Evolutionary conservation across 2,888 invertebrate species (phyloP).

Genomic region (Ennomos erosarius): DNA sequence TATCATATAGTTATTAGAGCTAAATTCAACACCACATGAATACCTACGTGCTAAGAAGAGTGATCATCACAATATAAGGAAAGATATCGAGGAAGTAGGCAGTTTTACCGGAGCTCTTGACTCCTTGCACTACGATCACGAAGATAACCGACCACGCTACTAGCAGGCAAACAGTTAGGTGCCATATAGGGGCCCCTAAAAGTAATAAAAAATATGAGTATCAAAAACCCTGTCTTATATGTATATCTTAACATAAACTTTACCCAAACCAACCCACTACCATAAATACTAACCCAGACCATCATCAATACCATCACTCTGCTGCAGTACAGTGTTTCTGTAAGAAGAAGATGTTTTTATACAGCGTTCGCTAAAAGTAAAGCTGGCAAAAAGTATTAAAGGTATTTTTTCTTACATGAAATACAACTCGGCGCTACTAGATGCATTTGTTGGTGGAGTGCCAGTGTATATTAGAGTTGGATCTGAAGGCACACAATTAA

Average conservation of each 20-base stretch:
- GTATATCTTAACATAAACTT: conserved; percentile 25
- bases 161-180: conserved; percentile 87
- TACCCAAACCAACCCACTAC: conserved; percentile 74
- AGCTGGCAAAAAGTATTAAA: no score
- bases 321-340: conserved; percentile 70
- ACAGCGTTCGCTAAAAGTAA: no score
- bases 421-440: conserved; percentile 86
- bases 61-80: conserved; percentile 91
- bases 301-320: conserved; percentile 67
- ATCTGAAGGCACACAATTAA: conserved; percentile 69
- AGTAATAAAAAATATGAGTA: conserved; percentile 6
- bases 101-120: conserved; percentile 92
- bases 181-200: conserved; percentile 87
- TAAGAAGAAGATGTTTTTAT: neutral
- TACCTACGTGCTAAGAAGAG: conserved; percentile 86
- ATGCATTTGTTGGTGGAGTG: conserved; percentile 44
- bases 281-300: no score
- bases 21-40: neutral
- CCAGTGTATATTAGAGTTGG: conserved; percentile 26
- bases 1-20: no score
- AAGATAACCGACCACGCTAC: conserved; percentile 89
- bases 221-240: no score
- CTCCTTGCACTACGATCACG: conserved; percentile 89
- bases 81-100: conserved; percentile 95
- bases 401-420: conserved; percentile 76